Base-by-base conservation (phyloP, 2,888 invertebrate genomes). In the Sminthurides aquaticus region DNA sequence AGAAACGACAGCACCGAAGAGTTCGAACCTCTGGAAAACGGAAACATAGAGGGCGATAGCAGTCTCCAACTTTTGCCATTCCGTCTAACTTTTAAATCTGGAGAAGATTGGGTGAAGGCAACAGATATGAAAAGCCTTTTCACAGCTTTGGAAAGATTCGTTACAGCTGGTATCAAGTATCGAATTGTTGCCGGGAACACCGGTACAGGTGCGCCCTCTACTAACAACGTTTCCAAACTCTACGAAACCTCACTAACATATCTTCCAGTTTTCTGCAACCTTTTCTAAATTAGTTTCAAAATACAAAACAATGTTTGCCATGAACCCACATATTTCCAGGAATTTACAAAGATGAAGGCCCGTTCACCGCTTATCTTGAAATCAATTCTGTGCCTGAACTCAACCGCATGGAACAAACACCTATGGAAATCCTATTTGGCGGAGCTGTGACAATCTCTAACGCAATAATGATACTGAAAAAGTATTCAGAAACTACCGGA, bases 161-260 rank as follows among this genome's bases (percentile, higher is more conserved):
- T 49, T 34, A 28, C 25, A n/a, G 60, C 56, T 3, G 64, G 65
- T 11, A 34, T 60, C 3, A 29, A 29, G 2, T 87, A 86, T 73
- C 80, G 83, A 72, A 76, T 90, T 0, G 82, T 89, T 2, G 86
- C 86, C 25, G 90, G 90, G 27, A 89, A 89, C 76, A 89, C 89
- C 1, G 88, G 86, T 2, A 84, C 84, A 78, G 90, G 90, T 87
- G 43, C 5, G 43, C 5, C 8, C 15, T n/a, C n/a, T n/a, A n/a
- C n/a, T n/a, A n/a, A n/a, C n/a, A n/a, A n/a, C n/a, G n/a, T n/a
- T n/a, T n/a, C n/a, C n/a, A n/a, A n/a, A n/a, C n/a, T n/a, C n/a
- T n/a, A n/a, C n/a, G n/a, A n/a, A n/a, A n/a, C n/a, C n/a, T n/a
- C n/a, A n/a, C n/a, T n/a, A n/a, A n/a, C n/a, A n/a, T n/a, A n/a